A percentile compares a stretch with the other conserved stretches of the same genome.
Conservation (phyloP, 1,140 invertebrate species). For the Chymomyza costata region DNA sequence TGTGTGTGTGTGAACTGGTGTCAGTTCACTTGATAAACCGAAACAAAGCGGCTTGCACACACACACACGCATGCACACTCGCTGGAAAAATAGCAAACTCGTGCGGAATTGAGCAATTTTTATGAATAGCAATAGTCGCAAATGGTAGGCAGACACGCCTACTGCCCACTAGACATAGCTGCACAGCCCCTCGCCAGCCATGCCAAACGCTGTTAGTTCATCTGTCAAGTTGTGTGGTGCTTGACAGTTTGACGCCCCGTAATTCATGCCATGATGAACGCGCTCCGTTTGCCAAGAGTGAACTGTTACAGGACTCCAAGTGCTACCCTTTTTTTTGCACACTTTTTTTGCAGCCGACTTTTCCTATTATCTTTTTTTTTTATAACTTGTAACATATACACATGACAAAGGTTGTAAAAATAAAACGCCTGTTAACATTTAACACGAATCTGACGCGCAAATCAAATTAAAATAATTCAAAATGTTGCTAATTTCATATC, state of each 20-base stretch:
- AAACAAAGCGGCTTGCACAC: too few relatives aligned
- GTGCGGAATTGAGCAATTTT: conserved; percentile 65
- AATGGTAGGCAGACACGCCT: conserved; percentile 30
- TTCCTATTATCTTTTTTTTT: conserved; percentile 8
- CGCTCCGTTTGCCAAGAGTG: not conserved
- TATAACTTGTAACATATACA: conserved; percentile 39
- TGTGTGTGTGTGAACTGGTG: conserved; percentile 14
- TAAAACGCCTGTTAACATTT: conserved; percentile 36
- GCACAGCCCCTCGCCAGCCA: not conserved
- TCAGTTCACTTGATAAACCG: conserved; percentile 34
- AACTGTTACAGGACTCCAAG: not conserved
- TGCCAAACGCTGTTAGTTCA: conserved; percentile 41
- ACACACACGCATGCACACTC: too few relatives aligned
- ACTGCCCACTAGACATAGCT: not conserved
- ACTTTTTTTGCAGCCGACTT: conserved; percentile 10
- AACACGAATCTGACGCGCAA: conserved; percentile 28
- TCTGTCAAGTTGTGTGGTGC: conserved; percentile 47
- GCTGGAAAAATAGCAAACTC: conserved; percentile 58
- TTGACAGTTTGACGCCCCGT: conserved; percentile 68
- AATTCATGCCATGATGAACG: conserved; percentile 67
- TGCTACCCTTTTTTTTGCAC: conserved; percentile 34
- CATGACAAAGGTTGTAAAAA: conserved; percentile 27
- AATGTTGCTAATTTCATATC: conserved; percentile 57
- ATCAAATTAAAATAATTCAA: conserved; percentile 32
- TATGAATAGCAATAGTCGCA: conserved; percentile 61